Percentiles rank a stretch among this genome's conserved stretches.
These are phyloP conservation scores for Centrocercus urophasianus DNA, from an alignment of 2,113 vertebrate species.

Conservation along the genomic window DNA sequence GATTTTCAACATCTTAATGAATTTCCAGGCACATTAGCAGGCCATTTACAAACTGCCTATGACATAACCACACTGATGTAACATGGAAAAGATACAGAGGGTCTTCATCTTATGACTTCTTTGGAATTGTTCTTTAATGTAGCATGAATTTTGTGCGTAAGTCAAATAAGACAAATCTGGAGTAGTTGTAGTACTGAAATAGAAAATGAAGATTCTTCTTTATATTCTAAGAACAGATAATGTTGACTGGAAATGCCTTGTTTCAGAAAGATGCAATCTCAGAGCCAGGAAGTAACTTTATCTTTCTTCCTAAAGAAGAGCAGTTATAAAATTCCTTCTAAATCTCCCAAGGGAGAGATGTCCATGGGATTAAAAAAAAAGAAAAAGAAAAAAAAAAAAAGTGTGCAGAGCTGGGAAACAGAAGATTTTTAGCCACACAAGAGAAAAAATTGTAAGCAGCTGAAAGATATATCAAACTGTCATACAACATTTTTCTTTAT, in stretches of 20 bases:
- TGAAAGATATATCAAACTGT: neutral
- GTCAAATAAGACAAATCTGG: neutral
- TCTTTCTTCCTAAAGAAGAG: neutral
- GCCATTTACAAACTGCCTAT: neutral
- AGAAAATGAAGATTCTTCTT: neutral
- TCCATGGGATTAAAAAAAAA: neutral
- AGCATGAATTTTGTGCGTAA: neutral
- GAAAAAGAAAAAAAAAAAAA: neutral
- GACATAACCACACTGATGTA: accelerated
- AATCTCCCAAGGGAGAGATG: neutral
- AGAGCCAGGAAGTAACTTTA: neutral
- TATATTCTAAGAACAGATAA: neutral
- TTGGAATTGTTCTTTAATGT: neutral
- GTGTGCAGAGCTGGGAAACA: neutral
- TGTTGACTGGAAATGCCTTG: neutral
- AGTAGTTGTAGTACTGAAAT: neutral
- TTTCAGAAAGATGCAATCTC: neutral
- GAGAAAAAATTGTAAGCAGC: neutral
- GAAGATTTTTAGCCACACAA: neutral
- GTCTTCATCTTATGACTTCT: neutral
- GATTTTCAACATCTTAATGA: neutral
- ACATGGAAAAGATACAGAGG: neutral
- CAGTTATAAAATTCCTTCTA: neutral
- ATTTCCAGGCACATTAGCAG: neutral
- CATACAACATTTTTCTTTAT: neutral